phyloP scores from a whole-genome alignment of 2,888 invertebrate species.

The Escarpia spicata region DNA sequence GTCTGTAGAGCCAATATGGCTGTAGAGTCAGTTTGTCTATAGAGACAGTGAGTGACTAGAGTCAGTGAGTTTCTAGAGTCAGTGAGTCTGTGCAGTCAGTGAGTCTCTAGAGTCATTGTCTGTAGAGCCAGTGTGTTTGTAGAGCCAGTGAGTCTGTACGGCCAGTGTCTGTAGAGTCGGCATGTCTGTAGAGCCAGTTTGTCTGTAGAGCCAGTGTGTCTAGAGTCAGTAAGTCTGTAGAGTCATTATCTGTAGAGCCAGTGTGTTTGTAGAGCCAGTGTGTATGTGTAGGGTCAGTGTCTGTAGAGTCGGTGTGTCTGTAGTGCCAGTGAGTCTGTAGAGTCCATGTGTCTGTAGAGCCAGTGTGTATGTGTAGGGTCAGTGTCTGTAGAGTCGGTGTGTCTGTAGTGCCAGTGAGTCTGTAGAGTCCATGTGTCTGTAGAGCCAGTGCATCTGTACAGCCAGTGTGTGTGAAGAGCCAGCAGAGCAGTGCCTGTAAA shows the following conservation, averaged over 20 bases:
- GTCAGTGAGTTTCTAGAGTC: neutral
- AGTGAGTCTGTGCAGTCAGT: neutral
- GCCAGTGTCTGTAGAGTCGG: neutral
- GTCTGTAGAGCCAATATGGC: neutral
- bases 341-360: neutral
- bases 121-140: constrained; percentile 8
- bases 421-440: too few relatives aligned
- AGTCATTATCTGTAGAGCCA: neutral
- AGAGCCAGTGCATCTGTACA: neutral
- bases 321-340: neutral
- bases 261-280: neutral
- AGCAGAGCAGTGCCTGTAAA: neutral
- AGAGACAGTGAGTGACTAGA: neutral
- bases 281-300: neutral
- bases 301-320: neutral
- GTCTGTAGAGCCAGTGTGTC: neutral
- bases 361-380: neutral
- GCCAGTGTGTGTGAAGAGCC: too few relatives aligned
- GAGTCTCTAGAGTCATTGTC: neutral
- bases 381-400: neutral
- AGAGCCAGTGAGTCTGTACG: neutral
- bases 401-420: too few relatives aligned
- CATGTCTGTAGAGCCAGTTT: neutral
- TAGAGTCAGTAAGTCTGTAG: neutral
- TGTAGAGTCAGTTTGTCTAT: neutral